Conservation (phyloP, 2,888 invertebrate genomes). For the Dasysyrphus tricinctus region DNA sequence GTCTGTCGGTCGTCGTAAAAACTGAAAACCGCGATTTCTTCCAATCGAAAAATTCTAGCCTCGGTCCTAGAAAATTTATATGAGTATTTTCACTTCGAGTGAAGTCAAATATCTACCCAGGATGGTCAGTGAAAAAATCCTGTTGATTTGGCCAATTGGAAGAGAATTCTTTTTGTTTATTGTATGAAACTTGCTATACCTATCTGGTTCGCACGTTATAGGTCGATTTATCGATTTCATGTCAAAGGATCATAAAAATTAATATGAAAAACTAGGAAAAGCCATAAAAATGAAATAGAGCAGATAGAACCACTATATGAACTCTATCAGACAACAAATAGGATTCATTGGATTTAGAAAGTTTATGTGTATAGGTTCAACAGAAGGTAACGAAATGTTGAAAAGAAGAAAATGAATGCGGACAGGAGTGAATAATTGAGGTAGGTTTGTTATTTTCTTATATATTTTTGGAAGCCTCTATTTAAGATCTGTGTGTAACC, state of each 20-base stretch:
- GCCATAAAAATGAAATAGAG: constrained; percentile 69
- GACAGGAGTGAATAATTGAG: not conserved
- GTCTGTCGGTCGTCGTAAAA: constrained; percentile 29
- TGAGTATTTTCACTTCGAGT: constrained; percentile 21
- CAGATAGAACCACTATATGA: not conserved
- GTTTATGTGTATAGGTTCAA: not conserved
- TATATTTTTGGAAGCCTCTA: not conserved
- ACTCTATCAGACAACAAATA: constrained; percentile 5
- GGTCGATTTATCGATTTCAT: constrained; percentile 67
- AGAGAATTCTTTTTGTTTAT: constrained; percentile 15
- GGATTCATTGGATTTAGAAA: not conserved
- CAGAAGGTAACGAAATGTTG: not conserved
- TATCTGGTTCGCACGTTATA: constrained; percentile 42
- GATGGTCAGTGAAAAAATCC: constrained; percentile 20
- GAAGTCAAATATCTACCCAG: constrained; percentile 20
- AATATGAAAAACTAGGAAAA: constrained; percentile 43
- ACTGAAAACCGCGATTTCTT: constrained; percentile 64
- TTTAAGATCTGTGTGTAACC: no score
- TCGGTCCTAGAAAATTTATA: constrained; percentile 4
- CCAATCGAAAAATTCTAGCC: constrained; percentile 33
- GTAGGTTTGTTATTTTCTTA: not conserved
- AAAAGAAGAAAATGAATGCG: not conserved
- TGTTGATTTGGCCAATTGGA: constrained; percentile 56
- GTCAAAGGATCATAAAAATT: constrained; percentile 70
- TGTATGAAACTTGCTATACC: not conserved